Evolutionary conservation across 2,888 invertebrate species (phyloP).

Genomic region (Glyphotaelius pellucidus): DNA sequence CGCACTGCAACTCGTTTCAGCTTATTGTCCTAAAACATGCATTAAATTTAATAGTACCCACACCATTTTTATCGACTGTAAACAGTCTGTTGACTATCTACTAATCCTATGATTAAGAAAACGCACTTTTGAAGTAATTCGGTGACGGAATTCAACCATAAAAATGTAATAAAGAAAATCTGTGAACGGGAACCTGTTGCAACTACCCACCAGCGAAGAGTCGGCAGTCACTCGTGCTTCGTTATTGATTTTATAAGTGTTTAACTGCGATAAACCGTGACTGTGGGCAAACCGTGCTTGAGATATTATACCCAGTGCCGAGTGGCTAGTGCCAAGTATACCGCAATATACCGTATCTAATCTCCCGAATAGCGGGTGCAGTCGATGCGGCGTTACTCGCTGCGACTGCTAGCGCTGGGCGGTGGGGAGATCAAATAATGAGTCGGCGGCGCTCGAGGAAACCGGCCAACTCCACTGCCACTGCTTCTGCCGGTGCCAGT

Average conservation of each 20-base stretch:
- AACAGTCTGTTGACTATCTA: not conserved
- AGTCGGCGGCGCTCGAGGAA: conserved; percentile 36
- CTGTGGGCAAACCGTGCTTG: conserved; percentile 16
- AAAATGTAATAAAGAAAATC: conserved; percentile 42
- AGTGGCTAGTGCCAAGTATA: conserved; percentile 2
- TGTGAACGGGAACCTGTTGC: conserved; percentile 49
- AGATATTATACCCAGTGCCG: conserved; percentile 20
- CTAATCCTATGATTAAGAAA: not conserved
- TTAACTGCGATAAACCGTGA: conserved; percentile 43
- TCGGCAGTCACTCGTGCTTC: conserved; percentile 28
- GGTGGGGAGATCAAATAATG: conserved; percentile 37
- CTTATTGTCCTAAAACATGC: not conserved
- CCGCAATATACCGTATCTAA: conserved; percentile 56
- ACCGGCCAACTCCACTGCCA: conserved; percentile 11
- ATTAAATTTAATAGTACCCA: not conserved
- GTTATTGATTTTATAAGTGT: conserved; percentile 60
- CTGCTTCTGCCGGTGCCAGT: not conserved
- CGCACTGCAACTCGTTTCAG: not conserved
- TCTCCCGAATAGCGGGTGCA: conserved; percentile 43
- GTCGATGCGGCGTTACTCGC: conserved; percentile 33
- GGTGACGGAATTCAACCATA: not conserved
- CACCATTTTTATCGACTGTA: not conserved
- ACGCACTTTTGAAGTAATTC: not conserved
- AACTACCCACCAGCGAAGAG: conserved; percentile 10
- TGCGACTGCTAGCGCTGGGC: not conserved